Conservation (phyloP, 2,113 vertebrate species). For the Dolichallabes microphthalmus region DNA sequence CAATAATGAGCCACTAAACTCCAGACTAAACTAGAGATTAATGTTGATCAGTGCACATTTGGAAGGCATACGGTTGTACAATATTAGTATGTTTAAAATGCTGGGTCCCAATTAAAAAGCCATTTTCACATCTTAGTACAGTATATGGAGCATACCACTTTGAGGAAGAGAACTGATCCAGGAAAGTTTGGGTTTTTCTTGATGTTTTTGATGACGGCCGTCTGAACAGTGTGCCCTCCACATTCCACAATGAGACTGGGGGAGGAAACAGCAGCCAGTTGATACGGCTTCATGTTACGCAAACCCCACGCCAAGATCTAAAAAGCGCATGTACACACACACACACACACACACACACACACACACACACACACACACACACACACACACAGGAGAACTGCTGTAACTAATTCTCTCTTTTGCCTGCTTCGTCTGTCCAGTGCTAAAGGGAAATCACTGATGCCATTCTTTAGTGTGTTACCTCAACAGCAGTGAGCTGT, state of each 20-base stretch:
- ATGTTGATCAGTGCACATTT: neutral
- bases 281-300: constrained; percentile 95
- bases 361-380: neutral
- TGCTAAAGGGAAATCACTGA: neutral
- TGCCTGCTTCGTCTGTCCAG: neutral
- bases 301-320: constrained; percentile 96
- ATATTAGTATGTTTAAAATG: neutral
- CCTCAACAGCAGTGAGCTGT: constrained; percentile 95
- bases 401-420: neutral
- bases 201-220: constrained; percentile 91
- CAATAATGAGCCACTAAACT: neutral
- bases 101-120: neutral
- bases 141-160: constrained; percentile 80
- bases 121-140: neutral
- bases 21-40: neutral
- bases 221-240: constrained; percentile 85
- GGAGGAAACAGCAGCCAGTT: constrained; percentile 85
- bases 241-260: constrained; percentile 96
- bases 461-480: constrained; percentile 56
- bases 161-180: constrained; percentile 91
- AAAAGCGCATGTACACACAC: neutral
- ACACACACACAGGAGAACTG: neutral
- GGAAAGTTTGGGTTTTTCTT: constrained; percentile 96
- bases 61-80: neutral
- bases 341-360: constrained; percentile 16